These are phyloP conservation scores for Pluvianellus socialis DNA, from an alignment of 2,113 vertebrate species.

Conservation along the genomic window DNA sequence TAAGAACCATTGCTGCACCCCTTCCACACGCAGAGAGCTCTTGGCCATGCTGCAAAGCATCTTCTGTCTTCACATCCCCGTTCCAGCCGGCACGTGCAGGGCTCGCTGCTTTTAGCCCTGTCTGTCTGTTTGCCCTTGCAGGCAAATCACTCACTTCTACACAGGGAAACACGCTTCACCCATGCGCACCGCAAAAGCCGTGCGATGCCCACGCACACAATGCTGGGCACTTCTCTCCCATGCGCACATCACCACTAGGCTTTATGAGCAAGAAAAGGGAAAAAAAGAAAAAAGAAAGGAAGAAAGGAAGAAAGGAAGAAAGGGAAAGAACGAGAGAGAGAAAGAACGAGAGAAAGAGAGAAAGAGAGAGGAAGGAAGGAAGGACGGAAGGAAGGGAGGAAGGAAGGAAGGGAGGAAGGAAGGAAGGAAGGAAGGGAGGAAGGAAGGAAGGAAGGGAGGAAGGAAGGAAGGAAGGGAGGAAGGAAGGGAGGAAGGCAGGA, in stretches of 20 bases:
- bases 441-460: too few relatives aligned
- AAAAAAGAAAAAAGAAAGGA: not conserved
- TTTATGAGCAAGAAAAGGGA: not conserved
- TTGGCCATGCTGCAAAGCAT: not conserved
- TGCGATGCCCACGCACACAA: fast-evolving
- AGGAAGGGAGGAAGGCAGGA: too few relatives aligned
- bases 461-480: too few relatives aligned
- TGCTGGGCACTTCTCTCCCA: too few relatives aligned
- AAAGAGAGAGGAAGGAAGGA: too few relatives aligned
- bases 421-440: not conserved
- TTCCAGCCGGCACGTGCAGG: not conserved
- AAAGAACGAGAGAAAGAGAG: too few relatives aligned
- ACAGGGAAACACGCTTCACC: not conserved
- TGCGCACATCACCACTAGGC: not conserved
- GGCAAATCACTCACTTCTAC: not conserved
- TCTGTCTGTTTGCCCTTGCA: not conserved
- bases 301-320: not conserved
- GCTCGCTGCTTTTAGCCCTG: not conserved
- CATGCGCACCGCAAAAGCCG: not conserved
- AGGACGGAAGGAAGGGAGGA: too few relatives aligned
- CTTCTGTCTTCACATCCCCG: not conserved
- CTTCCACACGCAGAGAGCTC: fast-evolving
- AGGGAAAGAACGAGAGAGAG: too few relatives aligned
- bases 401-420: not conserved
- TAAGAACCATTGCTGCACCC: not conserved